These are phyloP conservation scores for Poeciliopsis infans DNA, from an alignment of 2,797 vertebrate species.

Conservation along the genomic window DNA sequence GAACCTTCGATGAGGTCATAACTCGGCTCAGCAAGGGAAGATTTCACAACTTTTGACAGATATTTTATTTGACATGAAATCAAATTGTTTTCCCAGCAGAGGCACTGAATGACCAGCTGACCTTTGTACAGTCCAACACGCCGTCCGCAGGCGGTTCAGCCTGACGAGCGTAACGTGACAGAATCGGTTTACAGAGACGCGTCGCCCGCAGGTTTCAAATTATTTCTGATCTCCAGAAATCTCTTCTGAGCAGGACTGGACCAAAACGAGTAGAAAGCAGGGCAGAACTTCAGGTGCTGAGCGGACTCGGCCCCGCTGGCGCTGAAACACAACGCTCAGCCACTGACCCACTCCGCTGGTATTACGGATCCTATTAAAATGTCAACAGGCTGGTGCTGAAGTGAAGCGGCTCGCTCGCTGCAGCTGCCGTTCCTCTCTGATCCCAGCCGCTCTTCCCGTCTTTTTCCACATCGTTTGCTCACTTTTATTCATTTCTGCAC, in stretches of 20 bases:
- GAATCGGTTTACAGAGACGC: conserved; percentile 6
- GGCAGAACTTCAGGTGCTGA: conserved; percentile 26
- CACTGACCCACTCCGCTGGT: conserved; percentile 65
- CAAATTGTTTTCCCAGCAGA: not conserved
- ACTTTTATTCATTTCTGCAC: not conserved
- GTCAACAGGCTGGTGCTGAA: conserved; percentile 58
- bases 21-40: not conserved
- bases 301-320: conserved; percentile 34
- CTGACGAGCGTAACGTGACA: conserved; percentile 2
- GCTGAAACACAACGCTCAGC: conserved; percentile 58
- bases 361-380: conserved; percentile 77
- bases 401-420: conserved; percentile 6
- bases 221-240: not conserved
- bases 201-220: not conserved
- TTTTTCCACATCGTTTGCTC: not conserved
- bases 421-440: conserved; percentile 44
- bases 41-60: not conserved
- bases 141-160: not conserved
- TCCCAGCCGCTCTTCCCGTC: not conserved
- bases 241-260: conserved; percentile 12
- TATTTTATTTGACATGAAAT: conserved; percentile 2
- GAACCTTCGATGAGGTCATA: not conserved
- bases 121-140: not conserved
- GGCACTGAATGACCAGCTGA: conserved; percentile 1
- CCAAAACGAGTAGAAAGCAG: not conserved